Conservation (phyloP, 1,140 invertebrate species). For the Campoletis sonorensis region DNA sequence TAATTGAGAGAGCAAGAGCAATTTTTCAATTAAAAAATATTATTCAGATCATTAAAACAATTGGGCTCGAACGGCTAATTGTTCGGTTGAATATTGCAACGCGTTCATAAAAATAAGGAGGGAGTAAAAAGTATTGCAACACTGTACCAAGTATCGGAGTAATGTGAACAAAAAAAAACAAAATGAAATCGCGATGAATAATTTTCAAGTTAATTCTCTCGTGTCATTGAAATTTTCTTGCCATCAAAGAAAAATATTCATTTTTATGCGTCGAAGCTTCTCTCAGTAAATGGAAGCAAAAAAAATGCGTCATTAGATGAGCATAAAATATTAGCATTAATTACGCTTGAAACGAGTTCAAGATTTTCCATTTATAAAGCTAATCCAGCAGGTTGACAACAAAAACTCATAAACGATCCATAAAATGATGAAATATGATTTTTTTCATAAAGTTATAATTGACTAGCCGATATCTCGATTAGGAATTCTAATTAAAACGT, state of each 20-base stretch:
- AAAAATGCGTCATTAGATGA: background rate
- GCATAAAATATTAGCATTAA: background rate
- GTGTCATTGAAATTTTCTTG: constrained; percentile 1
- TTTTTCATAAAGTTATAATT: background rate
- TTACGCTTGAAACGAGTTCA: background rate
- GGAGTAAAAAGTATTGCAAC: too few relatives aligned
- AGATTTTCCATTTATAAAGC: constrained; percentile 1
- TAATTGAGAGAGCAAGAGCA: background rate
- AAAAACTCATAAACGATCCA: background rate
- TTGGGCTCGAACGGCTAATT: too few relatives aligned
- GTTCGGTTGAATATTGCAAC: too few relatives aligned
- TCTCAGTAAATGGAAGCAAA: background rate
- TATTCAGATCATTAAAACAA: too few relatives aligned
- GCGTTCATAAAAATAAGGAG: too few relatives aligned
- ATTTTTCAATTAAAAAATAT: too few relatives aligned
- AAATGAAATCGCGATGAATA: constrained; percentile 18
- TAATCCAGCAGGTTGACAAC: background rate
- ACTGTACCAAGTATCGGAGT: background rate
- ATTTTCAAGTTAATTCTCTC: constrained; percentile 20
- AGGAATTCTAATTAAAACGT: background rate
- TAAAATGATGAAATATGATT: background rate
- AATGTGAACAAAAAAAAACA: background rate
- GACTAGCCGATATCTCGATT: background rate
- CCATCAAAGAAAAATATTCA: background rate
- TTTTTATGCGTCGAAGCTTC: background rate